Conservation (phyloP, 2,888 invertebrate genomes). For the Thereva nobilitata region DNA sequence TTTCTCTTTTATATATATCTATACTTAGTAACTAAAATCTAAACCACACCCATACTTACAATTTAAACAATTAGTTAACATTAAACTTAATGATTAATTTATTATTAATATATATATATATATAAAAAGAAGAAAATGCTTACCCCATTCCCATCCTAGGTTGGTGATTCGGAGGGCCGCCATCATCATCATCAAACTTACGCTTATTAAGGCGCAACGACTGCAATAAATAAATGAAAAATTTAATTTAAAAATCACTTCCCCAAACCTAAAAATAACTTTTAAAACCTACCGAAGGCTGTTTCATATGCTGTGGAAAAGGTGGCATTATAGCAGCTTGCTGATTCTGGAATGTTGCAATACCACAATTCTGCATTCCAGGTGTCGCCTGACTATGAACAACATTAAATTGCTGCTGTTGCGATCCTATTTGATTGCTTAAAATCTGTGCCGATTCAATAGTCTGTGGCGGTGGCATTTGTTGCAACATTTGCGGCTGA, state of each 20-base stretch:
- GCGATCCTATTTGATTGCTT: slow-evolving; percentile 32
- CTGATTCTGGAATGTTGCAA: slow-evolving; percentile 27
- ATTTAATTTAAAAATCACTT: neutral
- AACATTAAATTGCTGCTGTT: slow-evolving; percentile 39
- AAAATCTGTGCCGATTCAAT: slow-evolving; percentile 38
- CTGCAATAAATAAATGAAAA: neutral
- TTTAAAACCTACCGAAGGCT: neutral
- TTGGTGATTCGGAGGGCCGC: slow-evolving; percentile 35
- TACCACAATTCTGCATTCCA: slow-evolving; percentile 8
- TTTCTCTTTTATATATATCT: too few relatives aligned
- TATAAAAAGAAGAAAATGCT: slow-evolving; percentile 33
- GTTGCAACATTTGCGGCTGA: slow-evolving; percentile 40
- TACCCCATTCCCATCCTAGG: slow-evolving; percentile 45
- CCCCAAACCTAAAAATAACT: neutral
- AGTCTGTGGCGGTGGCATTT: slow-evolving; percentile 34
- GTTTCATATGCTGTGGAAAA: slow-evolving; percentile 36
- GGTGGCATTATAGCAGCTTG: slow-evolving; percentile 33
- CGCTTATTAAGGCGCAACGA: slow-evolving; percentile 35
- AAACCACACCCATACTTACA: too few relatives aligned
- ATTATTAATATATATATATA: slow-evolving; percentile 3
- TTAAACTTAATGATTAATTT: too few relatives aligned
- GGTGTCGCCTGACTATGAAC: slow-evolving; percentile 21
- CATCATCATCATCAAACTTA: slow-evolving; percentile 41
- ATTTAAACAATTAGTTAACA: too few relatives aligned
- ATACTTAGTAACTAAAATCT: too few relatives aligned